These are phyloP conservation scores for Drosophila grimshawi DNA, from an alignment of 1,140 invertebrate genomes.

Conservation along the genomic window DNA sequence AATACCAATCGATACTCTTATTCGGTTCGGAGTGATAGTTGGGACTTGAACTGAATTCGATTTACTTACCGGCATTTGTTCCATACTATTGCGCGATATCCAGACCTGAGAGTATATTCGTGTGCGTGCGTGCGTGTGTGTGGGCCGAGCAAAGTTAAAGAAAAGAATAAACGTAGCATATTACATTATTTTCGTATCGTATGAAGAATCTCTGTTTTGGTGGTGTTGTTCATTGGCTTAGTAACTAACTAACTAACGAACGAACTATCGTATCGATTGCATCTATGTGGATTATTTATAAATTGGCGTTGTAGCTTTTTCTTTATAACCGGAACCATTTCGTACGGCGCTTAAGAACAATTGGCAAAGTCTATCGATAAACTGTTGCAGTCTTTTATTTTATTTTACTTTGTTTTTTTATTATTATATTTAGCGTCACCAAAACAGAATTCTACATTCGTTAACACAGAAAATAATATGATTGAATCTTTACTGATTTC, in stretches of 20 bases:
- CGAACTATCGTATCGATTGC: conserved; percentile 25
- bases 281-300: conserved; percentile 3
- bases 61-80: conserved; percentile 91
- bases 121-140: conserved; percentile 4
- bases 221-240: conserved; percentile 65
- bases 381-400: background rate
- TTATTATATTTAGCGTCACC: conserved; percentile 63
- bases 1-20: conserved; percentile 16
- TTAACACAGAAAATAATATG: conserved; percentile 71
- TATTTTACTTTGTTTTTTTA: conserved; percentile 20
- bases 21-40: background rate
- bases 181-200: conserved; percentile 78
- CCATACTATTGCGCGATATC: conserved; percentile 89
- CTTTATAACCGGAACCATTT: conserved; percentile 68
- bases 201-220: conserved; percentile 83
- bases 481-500: conserved; percentile 60
- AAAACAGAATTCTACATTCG: conserved; percentile 82
- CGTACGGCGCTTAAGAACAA: conserved; percentile 63
- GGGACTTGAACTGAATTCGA: conserved; percentile 13
- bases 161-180: conserved; percentile 77
- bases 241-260: conserved; percentile 36
- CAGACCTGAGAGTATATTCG: conserved; percentile 86
- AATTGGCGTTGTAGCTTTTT: conserved; percentile 64
- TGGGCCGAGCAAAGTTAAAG: conserved; percentile 84
- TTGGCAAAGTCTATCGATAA: conserved; percentile 53